Evolutionary conservation across 1,140 invertebrate species (phyloP).

Genomic region (Zaprionus vittiger): DNA sequence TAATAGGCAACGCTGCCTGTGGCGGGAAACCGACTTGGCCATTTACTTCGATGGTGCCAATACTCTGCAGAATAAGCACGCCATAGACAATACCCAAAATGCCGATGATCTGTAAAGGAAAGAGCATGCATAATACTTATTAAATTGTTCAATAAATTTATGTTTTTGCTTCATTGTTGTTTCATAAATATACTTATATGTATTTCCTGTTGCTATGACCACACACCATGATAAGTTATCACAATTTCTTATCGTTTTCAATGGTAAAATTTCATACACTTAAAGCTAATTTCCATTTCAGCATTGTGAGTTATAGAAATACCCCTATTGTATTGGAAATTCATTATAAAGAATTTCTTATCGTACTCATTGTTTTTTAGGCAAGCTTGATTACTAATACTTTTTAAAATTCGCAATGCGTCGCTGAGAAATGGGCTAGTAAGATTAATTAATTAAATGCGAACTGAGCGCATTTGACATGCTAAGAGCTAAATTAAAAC

Average conservation of each 20-base stretch:
- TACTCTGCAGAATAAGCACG: constrained; percentile 85
- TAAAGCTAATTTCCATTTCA: no score
- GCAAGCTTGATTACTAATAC: no score
- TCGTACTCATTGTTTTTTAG: no score
- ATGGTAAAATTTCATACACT: no score
- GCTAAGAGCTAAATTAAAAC: constrained; percentile 54
- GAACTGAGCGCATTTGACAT: constrained; percentile 52
- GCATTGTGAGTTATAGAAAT: no score
- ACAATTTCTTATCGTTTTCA: no score
- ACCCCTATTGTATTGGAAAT: no score
- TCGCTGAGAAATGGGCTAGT: constrained; percentile 24
- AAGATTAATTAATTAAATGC: constrained; percentile 72
- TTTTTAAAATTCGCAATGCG: no score
- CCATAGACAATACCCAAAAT: constrained; percentile 87
- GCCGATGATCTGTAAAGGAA: constrained; percentile 86
- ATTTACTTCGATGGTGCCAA: constrained; percentile 85
- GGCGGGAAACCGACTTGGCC: constrained; percentile 85
- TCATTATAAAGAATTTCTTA: no score
- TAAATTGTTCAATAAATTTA: background rate
- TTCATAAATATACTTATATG: background rate
- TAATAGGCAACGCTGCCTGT: constrained; percentile 85
- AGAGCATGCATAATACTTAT: background rate
- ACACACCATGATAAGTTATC: no score
- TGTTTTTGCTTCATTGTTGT: background rate
- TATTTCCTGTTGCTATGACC: no score